These are phyloP conservation scores for Smittia aterrima DNA, from an alignment of 2,888 invertebrate genomes.

Conservation along the genomic window DNA sequence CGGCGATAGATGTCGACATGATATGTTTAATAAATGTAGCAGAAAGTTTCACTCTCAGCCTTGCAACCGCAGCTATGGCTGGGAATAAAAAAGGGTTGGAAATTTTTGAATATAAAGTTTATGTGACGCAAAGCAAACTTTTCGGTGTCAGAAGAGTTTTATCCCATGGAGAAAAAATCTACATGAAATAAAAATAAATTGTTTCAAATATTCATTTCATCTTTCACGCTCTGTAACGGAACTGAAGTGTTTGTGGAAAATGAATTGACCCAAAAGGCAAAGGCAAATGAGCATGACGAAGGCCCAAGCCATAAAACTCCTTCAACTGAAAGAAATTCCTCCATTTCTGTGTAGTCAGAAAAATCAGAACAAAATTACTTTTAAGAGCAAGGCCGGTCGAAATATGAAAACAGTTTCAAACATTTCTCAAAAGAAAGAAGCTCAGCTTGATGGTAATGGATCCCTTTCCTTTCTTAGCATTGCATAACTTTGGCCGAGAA, in stretches of 20 bases:
- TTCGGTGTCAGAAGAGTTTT: neutral
- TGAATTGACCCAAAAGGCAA: neutral
- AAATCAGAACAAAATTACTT: neutral
- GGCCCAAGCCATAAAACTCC: neutral
- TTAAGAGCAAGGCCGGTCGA: neutral
- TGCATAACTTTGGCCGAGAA: neutral
- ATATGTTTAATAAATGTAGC: constrained; percentile 24
- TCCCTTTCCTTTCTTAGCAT: neutral
- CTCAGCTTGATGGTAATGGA: neutral
- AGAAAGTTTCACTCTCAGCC: no score
- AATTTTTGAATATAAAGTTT: constrained; percentile 15
- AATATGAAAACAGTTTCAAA: neutral
- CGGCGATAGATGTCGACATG: neutral
- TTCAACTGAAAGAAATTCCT: neutral
- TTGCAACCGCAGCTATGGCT: neutral
- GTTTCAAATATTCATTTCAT: neutral
- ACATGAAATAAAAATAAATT: neutral
- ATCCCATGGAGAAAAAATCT: neutral
- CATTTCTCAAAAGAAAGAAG: neutral
- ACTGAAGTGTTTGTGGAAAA: neutral
- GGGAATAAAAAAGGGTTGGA: neutral
- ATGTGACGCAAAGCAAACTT: neutral
- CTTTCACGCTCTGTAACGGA: neutral
- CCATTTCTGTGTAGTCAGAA: neutral
- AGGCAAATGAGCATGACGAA: neutral